These are phyloP conservation scores for Drosophila kanekoi DNA, from an alignment of 2,888 invertebrate species.

Conservation along the genomic window DNA sequence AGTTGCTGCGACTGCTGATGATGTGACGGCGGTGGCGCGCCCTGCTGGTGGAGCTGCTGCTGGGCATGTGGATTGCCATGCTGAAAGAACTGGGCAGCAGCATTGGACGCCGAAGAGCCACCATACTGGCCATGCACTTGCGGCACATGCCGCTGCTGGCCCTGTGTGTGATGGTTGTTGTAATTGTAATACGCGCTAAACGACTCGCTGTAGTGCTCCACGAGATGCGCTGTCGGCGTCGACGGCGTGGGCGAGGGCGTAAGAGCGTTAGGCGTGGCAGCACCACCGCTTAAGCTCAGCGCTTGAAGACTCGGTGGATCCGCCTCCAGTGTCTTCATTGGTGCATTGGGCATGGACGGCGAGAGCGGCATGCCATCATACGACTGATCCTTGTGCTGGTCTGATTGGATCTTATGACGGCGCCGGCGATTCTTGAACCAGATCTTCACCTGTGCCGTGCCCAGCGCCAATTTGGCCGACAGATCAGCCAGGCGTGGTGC, in stretches of 20 bases:
- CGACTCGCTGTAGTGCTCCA: constrained; percentile 65
- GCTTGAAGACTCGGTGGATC: constrained; percentile 70
- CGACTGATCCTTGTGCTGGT: constrained; percentile 69
- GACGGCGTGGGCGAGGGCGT: constrained; percentile 72
- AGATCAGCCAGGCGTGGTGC: constrained; percentile 70
- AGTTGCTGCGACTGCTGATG: constrained; percentile 55
- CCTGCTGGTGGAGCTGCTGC: constrained; percentile 31
- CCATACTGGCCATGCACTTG: constrained; percentile 56
- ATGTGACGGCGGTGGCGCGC: background rate
- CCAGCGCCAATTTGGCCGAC: constrained; percentile 71
- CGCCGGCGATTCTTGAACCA: constrained; percentile 82
- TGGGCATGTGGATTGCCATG: constrained; percentile 45
- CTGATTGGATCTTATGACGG: constrained; percentile 75
- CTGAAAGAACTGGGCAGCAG: constrained; percentile 59
- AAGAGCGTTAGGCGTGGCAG: constrained; percentile 57
- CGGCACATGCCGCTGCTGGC: constrained; percentile 33
- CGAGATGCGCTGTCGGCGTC: constrained; percentile 56
- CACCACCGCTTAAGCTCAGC: constrained; percentile 54
- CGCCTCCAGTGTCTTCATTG: constrained; percentile 42
- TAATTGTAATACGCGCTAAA: constrained; percentile 71
- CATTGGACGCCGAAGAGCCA: constrained; percentile 25
- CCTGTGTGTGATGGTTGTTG: constrained; percentile 52
- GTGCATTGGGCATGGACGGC: constrained; percentile 50
- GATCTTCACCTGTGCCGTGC: constrained; percentile 76
- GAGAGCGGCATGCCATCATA: constrained; percentile 73